Evolutionary conservation across 2,888 invertebrate species (phyloP).

Genomic region (Aphidoletes aphidimyza): DNA sequence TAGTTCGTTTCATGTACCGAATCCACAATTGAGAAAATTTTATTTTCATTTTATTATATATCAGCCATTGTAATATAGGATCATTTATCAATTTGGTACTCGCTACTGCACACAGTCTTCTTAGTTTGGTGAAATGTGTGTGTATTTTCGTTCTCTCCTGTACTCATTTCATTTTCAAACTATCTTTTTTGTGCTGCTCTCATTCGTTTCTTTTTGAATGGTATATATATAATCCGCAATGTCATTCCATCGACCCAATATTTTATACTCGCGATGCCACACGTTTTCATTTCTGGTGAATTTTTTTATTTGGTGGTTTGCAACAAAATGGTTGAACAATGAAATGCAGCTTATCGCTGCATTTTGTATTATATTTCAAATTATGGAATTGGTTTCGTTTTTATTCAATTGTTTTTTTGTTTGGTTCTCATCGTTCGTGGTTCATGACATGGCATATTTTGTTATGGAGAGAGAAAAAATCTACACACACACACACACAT

Average conservation of each 20-base stretch:
- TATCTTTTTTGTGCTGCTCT: neutral
- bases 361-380: constrained; percentile 44
- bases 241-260: neutral
- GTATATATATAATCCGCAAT: neutral
- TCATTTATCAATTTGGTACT: constrained; percentile 23
- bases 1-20: neutral
- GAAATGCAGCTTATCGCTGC: constrained; percentile 45
- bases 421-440: neutral
- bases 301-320: constrained; percentile 32
- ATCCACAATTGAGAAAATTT: neutral
- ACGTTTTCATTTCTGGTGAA: constrained; percentile 23
- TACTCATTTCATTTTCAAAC: neutral
- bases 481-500: too few relatives aligned
- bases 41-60: constrained; percentile 10
- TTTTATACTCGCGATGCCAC: neutral
- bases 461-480: too few relatives aligned
- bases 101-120: neutral
- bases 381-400: neutral
- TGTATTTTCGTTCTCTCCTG: neutral
- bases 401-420: neutral
- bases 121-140: neutral
- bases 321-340: constrained; percentile 46
- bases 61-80: neutral
- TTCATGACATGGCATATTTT: too few relatives aligned
- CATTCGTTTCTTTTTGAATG: neutral